Evolutionary conservation across 2,113 vertebrate genomes (phyloP).

Genomic region (Cygnus buccinator): DNA sequence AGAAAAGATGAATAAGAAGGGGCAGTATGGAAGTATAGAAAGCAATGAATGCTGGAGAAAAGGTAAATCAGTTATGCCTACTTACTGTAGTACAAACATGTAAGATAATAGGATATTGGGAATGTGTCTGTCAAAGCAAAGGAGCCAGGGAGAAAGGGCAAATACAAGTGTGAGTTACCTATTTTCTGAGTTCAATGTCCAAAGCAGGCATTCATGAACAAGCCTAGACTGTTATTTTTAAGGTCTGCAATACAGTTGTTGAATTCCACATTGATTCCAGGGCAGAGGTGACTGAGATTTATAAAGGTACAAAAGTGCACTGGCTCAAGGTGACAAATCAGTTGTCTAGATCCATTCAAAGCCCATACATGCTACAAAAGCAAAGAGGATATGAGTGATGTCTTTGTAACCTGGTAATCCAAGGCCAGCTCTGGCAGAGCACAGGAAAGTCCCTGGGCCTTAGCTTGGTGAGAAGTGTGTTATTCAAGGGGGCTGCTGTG

Average conservation of each 20-base stretch:
- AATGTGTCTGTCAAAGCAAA: conserved; percentile 49
- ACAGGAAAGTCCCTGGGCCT: not conserved
- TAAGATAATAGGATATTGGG: conserved; percentile 36
- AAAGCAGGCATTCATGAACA: not conserved
- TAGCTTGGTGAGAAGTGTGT: not conserved
- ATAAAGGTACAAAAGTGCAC: not conserved
- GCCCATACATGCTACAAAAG: not conserved
- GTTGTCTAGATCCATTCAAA: not conserved
- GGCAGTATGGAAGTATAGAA: not conserved
- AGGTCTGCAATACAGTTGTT: not conserved
- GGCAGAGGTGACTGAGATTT: conserved; percentile 27
- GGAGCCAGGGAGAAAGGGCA: not conserved
- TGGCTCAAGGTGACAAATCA: not conserved
- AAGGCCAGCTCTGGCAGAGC: not conserved
- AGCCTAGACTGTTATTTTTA: conserved; percentile 5
- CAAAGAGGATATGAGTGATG: not conserved
- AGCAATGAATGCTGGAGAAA: conserved; percentile 9
- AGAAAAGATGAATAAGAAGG: conserved; percentile 20
- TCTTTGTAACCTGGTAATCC: not conserved
- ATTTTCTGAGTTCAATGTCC: conserved; percentile 14
- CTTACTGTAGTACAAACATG: conserved; percentile 34
- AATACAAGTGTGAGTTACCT: not conserved
- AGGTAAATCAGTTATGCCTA: conserved; percentile 29
- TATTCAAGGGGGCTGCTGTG: not conserved
- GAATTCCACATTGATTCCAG: not conserved